Evolutionary conservation across 2,888 invertebrate genomes (phyloP).

Genomic region (Leptothorax acervorum): DNA sequence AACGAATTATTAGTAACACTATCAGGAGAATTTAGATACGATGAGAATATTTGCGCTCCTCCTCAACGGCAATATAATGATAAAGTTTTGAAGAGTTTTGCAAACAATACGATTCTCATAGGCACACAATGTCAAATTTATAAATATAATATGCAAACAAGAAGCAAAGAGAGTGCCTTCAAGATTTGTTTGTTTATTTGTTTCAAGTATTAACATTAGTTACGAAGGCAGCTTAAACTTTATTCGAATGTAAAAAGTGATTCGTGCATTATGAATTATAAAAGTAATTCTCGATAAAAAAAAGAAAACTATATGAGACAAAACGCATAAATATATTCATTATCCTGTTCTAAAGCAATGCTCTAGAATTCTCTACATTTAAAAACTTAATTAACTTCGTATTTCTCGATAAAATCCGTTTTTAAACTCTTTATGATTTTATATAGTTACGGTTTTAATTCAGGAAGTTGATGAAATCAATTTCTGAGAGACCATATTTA

Average conservation of each 20-base stretch:
- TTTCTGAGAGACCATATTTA: background rate
- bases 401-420: background rate
- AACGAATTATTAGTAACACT: background rate
- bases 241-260: background rate
- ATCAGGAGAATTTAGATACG: background rate
- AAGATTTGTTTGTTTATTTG: background rate
- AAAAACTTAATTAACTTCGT: too few species aligned
- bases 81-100: background rate
- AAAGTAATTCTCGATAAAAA: background rate
- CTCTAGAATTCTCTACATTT: background rate
- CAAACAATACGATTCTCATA: background rate
- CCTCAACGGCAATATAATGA: too few species aligned
- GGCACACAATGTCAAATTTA: background rate
- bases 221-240: background rate
- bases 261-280: background rate
- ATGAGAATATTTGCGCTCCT: background rate
- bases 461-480: constrained; percentile 23
- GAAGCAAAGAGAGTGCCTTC: background rate
- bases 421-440: background rate
- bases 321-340: background rate
- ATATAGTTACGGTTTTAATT: background rate
- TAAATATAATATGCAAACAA: constrained; percentile 2
- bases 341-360: background rate
- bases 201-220: background rate
- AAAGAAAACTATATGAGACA: background rate